These are phyloP conservation scores for Acrocephalus scirpaceus DNA, from an alignment of 2,797 vertebrate species.

Conservation along the genomic window DNA sequence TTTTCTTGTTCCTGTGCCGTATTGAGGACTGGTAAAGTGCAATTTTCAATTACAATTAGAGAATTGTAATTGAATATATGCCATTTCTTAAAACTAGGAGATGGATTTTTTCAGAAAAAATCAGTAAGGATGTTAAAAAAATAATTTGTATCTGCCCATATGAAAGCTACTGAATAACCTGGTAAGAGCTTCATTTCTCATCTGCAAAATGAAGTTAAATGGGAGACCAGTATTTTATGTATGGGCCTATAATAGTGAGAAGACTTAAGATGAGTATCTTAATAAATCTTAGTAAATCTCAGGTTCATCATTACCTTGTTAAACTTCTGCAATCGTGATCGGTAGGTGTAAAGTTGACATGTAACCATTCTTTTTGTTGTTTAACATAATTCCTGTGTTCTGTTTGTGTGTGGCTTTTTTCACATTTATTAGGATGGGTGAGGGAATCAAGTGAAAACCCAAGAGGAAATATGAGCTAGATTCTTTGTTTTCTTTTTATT, in stretches of 20 bases:
- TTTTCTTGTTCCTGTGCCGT: neutral
- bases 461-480: neutral
- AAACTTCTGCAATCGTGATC: neutral
- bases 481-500: neutral
- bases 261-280: neutral
- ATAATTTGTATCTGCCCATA: neutral
- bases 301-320: neutral
- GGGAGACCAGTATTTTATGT: neutral
- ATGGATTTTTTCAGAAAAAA: neutral
- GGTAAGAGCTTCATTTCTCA: neutral
- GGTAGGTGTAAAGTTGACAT: neutral
- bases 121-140: neutral
- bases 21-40: neutral
- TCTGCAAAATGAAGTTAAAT: neutral
- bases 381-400: neutral
- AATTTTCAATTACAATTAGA: neutral
- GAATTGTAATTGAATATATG: neutral
- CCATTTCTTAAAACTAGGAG: neutral
- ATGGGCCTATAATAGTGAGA: neutral
- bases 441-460: neutral
- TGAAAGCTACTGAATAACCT: neutral
- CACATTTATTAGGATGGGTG: neutral
- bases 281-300: neutral
- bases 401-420: neutral
- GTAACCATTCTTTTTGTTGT: neutral